phyloP scores from a whole-genome alignment of 1,140 invertebrate genomes.

The Aphidius ervi region DNA sequence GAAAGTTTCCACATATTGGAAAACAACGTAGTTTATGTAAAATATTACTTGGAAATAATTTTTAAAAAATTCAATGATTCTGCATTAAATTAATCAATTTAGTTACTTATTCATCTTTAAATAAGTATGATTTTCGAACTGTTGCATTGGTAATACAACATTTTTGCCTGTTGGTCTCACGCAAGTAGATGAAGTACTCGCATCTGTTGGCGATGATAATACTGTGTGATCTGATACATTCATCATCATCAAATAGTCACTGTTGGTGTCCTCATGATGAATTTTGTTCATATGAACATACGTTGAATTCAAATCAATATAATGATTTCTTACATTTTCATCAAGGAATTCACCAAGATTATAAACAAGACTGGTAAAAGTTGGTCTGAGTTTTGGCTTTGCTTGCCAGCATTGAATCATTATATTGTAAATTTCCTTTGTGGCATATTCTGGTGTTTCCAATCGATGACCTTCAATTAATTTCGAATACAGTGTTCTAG shows the following conservation, averaged over 20 bases:
- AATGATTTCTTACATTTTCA: conserved; percentile 78
- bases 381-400: conserved; percentile 71
- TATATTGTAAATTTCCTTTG: conserved; percentile 71
- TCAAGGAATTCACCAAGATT: conserved; percentile 74
- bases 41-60: too few relatives aligned
- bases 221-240: conserved; percentile 65
- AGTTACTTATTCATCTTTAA: too few relatives aligned
- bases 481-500: conserved; percentile 68
- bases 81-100: too few relatives aligned
- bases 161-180: conserved; percentile 38
- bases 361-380: conserved; percentile 71
- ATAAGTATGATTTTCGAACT: too few relatives aligned
- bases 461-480: conserved; percentile 81
- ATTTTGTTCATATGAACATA: conserved; percentile 69
- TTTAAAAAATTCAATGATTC: too few relatives aligned
- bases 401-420: conserved; percentile 84
- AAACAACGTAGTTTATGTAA: too few relatives aligned
- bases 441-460: conserved; percentile 77
- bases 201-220: conserved; percentile 50
- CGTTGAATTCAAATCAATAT: conserved; percentile 76
- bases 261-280: conserved; percentile 49
- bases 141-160: background rate
- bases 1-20: too few relatives aligned
- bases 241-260: conserved; percentile 75
- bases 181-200: conserved; percentile 38